Conservation (phyloP, 2,113 vertebrate genomes). For the Cryptotis parvus region DNA sequence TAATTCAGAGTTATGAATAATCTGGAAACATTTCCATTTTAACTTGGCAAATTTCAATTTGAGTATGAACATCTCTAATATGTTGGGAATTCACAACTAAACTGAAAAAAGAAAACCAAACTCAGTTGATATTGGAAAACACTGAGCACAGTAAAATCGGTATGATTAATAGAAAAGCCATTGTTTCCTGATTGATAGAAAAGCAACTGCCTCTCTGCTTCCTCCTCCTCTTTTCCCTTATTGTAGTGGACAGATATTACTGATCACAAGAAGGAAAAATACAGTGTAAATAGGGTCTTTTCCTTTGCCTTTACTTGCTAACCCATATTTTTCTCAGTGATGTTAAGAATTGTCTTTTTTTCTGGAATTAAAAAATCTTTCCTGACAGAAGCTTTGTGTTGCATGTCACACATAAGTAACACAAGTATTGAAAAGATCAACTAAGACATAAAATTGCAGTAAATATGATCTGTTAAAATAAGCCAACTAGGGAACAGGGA, state of each 20-base stretch:
- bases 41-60: constrained; percentile 52
- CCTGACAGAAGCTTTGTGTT: neutral
- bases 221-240: neutral
- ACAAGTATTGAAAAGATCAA: neutral
- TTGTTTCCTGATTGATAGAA: neutral
- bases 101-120: constrained; percentile 37
- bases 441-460: neutral
- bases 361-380: neutral
- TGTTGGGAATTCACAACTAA: constrained; percentile 28
- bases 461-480: constrained; percentile 17
- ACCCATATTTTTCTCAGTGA: constrained; percentile 25
- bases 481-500: neutral
- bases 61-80: neutral
- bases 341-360: constrained; percentile 16
- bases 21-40: constrained; percentile 47
- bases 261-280: neutral
- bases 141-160: neutral
- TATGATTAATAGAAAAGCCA: no score
- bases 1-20: constrained; percentile 62
- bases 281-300: neutral
- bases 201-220: neutral
- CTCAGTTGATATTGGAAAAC: neutral
- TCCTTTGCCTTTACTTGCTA: neutral
- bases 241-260: neutral
- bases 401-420: neutral